phyloP scores from a whole-genome alignment of 2,113 vertebrate genomes.

The Phalacrocorax pelagicus region DNA sequence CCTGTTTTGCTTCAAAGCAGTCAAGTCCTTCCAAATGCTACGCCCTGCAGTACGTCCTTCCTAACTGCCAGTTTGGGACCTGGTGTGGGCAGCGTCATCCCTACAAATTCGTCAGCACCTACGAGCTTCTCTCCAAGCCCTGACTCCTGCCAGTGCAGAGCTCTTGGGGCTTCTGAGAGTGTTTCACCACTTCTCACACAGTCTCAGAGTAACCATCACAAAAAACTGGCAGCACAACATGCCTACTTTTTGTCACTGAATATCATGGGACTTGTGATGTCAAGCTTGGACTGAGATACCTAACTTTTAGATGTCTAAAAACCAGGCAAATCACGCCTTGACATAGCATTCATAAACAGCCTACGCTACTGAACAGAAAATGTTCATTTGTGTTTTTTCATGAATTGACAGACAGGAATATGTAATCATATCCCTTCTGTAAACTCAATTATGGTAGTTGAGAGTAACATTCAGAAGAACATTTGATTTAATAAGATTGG shows the following conservation, averaged over 20 bases:
- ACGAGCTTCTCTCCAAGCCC: not conserved
- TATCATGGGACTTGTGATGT: not conserved
- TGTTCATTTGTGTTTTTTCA: not conserved
- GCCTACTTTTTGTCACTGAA: not conserved
- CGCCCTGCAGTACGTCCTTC: not conserved
- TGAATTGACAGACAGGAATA: not conserved
- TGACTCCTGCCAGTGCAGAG: not conserved
- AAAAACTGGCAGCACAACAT: rapidly evolving
- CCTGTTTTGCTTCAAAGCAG: not conserved
- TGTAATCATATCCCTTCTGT: not conserved
- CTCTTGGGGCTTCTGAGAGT: not conserved
- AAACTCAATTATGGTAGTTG: not conserved
- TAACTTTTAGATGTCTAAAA: not conserved
- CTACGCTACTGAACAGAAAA: not conserved
- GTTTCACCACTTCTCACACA: not conserved
- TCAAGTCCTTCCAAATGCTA: not conserved
- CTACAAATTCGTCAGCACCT: not conserved
- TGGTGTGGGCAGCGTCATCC: not conserved
- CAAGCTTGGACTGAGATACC: not conserved
- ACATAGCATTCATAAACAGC: not conserved
- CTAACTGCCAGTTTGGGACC: not conserved
- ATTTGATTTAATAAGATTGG: not conserved
- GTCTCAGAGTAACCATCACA: not conserved
- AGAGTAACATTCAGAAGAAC: not conserved
- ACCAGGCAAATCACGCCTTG: not conserved